Evolutionary conservation across 2,113 vertebrate genomes (phyloP).

Genomic region (Ailuropoda melanoleuca): DNA sequence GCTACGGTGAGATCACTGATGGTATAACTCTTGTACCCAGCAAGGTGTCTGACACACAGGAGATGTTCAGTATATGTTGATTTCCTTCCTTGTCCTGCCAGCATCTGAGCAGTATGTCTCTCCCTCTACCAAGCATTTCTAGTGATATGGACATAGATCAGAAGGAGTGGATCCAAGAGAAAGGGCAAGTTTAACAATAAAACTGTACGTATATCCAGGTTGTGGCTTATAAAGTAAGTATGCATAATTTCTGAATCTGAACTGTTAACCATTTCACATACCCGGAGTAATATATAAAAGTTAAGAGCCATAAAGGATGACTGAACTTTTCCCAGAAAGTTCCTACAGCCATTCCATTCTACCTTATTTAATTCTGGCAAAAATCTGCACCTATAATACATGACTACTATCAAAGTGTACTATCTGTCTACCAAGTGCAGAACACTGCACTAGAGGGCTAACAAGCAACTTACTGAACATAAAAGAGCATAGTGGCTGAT

Average conservation of each 20-base stretch:
- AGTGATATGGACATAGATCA: not conserved
- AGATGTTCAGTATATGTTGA: not conserved
- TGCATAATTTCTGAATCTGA: not conserved
- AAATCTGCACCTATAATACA: not conserved
- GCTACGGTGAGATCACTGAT: not conserved
- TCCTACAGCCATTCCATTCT: not conserved
- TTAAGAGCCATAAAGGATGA: not conserved
- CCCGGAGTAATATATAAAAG: not conserved
- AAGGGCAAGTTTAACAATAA: not conserved
- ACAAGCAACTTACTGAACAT: not conserved
- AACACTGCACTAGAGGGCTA: not conserved
- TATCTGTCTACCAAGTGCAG: not conserved
- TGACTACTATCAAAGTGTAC: not conserved
- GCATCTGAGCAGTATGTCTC: not conserved
- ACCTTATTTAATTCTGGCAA: conserved; percentile 12
- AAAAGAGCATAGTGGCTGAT: not conserved
- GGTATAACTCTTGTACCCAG: not conserved
- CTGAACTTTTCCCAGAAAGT: not conserved
- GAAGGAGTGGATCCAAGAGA: not conserved
- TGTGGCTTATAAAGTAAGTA: not conserved
- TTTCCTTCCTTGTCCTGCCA: not conserved
- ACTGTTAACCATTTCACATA: conserved; percentile 16
- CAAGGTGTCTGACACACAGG: not conserved
- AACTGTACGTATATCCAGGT: not conserved
- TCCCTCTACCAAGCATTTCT: not conserved